Percentiles rank a stretch among this genome's conserved stretches.
Conservation (phyloP, 2,888 invertebrate genomes). For the Melangyna quadrimaculata region DNA sequence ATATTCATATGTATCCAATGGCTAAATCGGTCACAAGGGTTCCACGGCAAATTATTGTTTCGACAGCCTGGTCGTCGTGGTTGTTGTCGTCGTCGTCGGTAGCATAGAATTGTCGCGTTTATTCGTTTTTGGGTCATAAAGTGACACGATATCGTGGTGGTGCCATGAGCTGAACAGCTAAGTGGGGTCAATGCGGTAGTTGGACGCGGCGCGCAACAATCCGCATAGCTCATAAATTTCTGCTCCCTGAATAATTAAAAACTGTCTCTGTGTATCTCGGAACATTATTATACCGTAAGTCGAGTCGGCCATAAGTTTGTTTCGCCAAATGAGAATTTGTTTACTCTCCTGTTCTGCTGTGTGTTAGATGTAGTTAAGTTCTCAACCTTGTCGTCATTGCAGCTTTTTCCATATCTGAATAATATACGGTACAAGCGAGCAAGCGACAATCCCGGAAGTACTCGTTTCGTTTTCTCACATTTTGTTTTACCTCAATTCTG, state of each 20-base stretch:
- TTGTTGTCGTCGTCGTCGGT: neutral
- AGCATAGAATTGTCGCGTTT: conserved; percentile 64
- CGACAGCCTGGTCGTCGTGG: conserved; percentile 5
- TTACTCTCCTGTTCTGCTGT: neutral
- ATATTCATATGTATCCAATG: conserved; percentile 69
- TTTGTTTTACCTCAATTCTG: neutral
- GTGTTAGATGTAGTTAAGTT: conserved; percentile 6
- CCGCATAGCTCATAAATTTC: conserved; percentile 59
- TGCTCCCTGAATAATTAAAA: conserved; percentile 51
- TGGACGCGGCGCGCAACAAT: conserved; percentile 57
- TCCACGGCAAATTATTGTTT: conserved; percentile 58
- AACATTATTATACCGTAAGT: conserved; percentile 1
- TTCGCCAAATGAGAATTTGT: neutral
- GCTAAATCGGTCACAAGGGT: conserved; percentile 64
- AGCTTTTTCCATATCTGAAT: neutral
- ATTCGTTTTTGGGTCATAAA: conserved; percentile 63
- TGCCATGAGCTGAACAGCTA: conserved; percentile 27
- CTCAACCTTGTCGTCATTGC: neutral
- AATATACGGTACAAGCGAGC: neutral
- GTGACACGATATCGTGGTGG: conserved; percentile 58
- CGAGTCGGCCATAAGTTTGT: neutral
- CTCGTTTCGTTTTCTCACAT: neutral
- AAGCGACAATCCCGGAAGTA: too few relatives aligned
- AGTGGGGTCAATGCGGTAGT: conserved; percentile 61
- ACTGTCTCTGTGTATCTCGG: conserved; percentile 1